Conservation (phyloP, 2,797 vertebrate species). For the Eulemur mongoz region DNA sequence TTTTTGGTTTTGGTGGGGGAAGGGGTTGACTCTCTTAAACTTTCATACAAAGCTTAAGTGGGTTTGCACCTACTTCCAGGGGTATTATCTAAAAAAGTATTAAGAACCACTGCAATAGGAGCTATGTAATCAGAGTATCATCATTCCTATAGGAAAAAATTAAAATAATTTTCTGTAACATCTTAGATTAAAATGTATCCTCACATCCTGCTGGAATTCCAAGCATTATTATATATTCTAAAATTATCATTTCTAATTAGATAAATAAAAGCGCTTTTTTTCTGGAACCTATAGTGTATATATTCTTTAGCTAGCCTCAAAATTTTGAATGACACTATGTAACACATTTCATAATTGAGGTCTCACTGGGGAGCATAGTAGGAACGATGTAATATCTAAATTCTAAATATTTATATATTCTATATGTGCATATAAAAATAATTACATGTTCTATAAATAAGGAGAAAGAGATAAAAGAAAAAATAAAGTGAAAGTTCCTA, state of each 20-base stretch:
- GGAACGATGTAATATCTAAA: not conserved
- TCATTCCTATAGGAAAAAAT: not conserved
- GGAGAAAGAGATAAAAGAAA: not conserved
- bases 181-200: slow-evolving; percentile 12
- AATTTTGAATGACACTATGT: not conserved
- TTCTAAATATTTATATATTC: slow-evolving; percentile 7
- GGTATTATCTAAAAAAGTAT: not conserved
- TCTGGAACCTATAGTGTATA: not conserved
- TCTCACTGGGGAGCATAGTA: not conserved
- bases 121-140: not conserved
- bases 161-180: not conserved
- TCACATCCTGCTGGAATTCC: not conserved
- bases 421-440: not conserved
- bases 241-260: not conserved
- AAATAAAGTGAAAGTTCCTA: not conserved
- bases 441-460: not conserved
- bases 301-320: not conserved
- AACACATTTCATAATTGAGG: slow-evolving; percentile 8
- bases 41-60: not conserved
- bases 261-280: not conserved
- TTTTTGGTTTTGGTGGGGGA: not conserved
- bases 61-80: not conserved
- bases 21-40: not conserved
- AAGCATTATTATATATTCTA: not conserved
- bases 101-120: not conserved